phyloP scores from a whole-genome alignment of 2,797 vertebrate species.

The Sebastes paucispinis region DNA sequence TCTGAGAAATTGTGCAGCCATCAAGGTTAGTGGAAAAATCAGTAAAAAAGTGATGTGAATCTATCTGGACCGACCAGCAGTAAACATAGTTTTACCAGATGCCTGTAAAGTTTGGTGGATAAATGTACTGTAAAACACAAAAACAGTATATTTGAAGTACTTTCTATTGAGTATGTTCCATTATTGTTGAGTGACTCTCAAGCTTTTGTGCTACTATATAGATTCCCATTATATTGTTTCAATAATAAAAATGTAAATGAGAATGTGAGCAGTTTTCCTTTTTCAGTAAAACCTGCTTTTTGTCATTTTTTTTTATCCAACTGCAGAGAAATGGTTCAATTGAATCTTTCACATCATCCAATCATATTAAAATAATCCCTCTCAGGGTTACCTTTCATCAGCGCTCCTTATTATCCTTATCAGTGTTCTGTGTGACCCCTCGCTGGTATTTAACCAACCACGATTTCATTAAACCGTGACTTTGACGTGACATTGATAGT shows the following conservation, averaged over 20 bases:
- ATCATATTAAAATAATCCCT: slow-evolving; percentile 23
- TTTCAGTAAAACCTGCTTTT: not conserved
- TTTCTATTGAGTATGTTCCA: not conserved
- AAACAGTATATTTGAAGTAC: no score
- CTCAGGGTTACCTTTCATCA: slow-evolving; percentile 13
- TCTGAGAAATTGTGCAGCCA: not conserved
- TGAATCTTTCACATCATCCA: not conserved
- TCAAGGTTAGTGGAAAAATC: not conserved
- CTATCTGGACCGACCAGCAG: fast-evolving
- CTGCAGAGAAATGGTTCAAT: not conserved
- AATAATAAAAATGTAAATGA: not conserved
- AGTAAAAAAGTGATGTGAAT: not conserved
- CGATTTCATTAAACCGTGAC: slow-evolving; percentile 43
- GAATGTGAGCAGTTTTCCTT: not conserved
- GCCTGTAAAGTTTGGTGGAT: no score
- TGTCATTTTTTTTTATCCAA: not conserved
- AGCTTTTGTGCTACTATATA: not conserved
- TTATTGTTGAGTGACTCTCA: not conserved
- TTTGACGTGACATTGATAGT: slow-evolving; percentile 52
- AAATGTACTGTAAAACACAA: not conserved
- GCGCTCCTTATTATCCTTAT: slow-evolving; percentile 12
- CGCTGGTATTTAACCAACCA: not conserved
- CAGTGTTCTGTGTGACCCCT: slow-evolving; percentile 24
- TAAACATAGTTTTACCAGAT: no score
- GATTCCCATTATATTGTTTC: not conserved